Evolutionary conservation across 2,888 invertebrate genomes (phyloP).

Genomic region (Oscheius sp.): DNA sequence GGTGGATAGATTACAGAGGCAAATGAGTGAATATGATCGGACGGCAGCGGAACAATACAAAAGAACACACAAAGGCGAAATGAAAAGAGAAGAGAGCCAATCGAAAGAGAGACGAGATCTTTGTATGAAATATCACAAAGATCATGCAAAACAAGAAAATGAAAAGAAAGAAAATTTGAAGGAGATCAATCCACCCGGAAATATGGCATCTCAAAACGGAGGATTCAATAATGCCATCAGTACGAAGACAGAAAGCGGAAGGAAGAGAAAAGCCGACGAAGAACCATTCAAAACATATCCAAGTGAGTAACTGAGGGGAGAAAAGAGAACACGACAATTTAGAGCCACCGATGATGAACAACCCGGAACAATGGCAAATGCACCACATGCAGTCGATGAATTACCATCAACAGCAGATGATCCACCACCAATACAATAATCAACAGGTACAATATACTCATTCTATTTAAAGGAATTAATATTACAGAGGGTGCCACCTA

Average conservation of each 20-base stretch:
- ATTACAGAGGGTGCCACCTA: conserved; percentile 10
- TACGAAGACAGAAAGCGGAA: conserved; percentile 5
- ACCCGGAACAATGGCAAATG: conserved; percentile 15
- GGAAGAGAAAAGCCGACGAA: conserved; percentile 18
- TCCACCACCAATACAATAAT: neutral
- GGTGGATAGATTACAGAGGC: neutral
- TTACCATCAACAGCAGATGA: conserved; percentile 11
- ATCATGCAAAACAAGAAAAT: neutral
- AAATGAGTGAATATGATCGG: neutral
- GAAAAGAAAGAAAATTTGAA: conserved; percentile 11
- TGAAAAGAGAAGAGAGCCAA: neutral
- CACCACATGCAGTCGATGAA: conserved; percentile 13
- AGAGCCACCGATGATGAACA: conserved; percentile 7
- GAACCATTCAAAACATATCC: neutral
- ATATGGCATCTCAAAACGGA: conserved; percentile 16
- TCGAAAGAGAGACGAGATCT: neutral
- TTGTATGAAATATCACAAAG: neutral
- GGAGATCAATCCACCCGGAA: neutral
- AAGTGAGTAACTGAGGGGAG: neutral
- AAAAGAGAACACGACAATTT: neutral
- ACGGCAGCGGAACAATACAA: neutral
- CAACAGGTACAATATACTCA: neutral
- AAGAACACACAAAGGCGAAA: neutral
- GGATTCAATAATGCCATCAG: neutral
- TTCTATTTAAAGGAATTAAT: neutral